phyloP scores from a whole-genome alignment of 2,797 vertebrate genomes.

The Hippocampus kuda region DNA sequence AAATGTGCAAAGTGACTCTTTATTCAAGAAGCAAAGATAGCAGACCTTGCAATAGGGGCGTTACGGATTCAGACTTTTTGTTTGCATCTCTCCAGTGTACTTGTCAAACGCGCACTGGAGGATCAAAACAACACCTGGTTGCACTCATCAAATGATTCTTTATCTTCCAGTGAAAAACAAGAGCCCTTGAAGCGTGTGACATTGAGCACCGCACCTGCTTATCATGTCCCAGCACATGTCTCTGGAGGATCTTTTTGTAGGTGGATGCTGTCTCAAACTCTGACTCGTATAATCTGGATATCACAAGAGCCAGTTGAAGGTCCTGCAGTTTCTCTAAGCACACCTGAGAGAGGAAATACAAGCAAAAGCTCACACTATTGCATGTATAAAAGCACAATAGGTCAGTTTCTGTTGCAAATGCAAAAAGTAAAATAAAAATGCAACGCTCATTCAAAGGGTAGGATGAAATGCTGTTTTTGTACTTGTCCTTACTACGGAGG shows the following conservation, averaged over 20 bases:
- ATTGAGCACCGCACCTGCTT: conserved; percentile 46
- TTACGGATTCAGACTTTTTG: not conserved
- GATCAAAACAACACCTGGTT: conserved; percentile 2
- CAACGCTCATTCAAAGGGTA: conserved; percentile 13
- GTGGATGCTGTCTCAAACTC: conserved; percentile 86
- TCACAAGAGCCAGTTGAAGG: conserved; percentile 88
- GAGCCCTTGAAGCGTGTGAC: not conserved
- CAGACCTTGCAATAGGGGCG: not conserved
- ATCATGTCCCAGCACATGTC: conserved; percentile 78
- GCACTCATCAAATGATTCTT: conserved; percentile 4
- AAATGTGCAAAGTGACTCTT: conserved; percentile 9
- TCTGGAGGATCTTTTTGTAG: conserved; percentile 85
- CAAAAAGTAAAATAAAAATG: not conserved
- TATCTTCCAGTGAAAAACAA: conserved; percentile 12
- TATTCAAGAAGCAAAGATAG: not conserved
- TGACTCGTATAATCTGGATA: conserved; percentile 87
- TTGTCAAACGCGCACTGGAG: conserved; percentile 6
- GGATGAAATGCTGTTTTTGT: conserved; percentile 17
- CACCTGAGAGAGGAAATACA: conserved; percentile 65
- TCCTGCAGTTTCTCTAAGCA: conserved; percentile 96
- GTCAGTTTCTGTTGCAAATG: conserved; percentile 5
- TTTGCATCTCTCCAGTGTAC: conserved; percentile 3
- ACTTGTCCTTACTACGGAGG: conserved; percentile 22
- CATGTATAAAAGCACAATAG: not conserved
- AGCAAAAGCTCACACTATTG: not conserved